Percentiles rank a stretch among this genome's conserved stretches.
These are phyloP conservation scores for Acrobasis consociella DNA, from an alignment of 2,888 invertebrate species.

Conservation along the genomic window DNA sequence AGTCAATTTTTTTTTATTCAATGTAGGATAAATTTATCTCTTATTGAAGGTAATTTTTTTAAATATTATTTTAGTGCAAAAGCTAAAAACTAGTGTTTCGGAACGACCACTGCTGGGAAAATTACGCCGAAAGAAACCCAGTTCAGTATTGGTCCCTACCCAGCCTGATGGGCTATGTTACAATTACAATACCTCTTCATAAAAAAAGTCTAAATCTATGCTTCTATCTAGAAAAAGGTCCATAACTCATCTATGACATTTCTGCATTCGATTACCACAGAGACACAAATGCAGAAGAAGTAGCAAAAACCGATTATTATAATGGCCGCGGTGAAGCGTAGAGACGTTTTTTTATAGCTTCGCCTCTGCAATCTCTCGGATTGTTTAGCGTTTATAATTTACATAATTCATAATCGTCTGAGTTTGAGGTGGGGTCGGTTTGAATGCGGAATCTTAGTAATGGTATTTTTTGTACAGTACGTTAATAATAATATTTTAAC, in stretches of 20 bases:
- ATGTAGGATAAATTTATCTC: no score
- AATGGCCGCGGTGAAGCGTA: conserved; percentile 67
- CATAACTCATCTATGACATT: not conserved
- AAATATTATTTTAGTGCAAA: no score
- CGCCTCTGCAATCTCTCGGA: conserved; percentile 70
- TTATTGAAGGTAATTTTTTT: no score
- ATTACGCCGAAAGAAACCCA: no score
- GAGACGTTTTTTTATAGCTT: conserved; percentile 66
- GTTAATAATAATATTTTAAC: not conserved
- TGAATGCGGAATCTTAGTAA: conserved; percentile 41
- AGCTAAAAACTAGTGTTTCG: no score
- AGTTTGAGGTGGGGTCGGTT: conserved; percentile 39
- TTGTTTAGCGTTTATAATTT: conserved; percentile 75
- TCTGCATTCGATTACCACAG: conserved; percentile 11
- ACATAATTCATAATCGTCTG: conserved; percentile 76
- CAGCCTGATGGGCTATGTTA: no score
- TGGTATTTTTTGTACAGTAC: not conserved
- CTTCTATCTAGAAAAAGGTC: no score
- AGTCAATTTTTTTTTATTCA: no score
- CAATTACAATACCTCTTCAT: no score
- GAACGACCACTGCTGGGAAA: no score
- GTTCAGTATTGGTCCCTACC: no score
- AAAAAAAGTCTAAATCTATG: no score
- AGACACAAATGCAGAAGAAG: conserved; percentile 43
- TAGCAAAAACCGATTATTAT: conserved; percentile 68